Base-by-base conservation (phyloP, 2,888 invertebrate species). In the Rhagonycha lutea region DNA sequence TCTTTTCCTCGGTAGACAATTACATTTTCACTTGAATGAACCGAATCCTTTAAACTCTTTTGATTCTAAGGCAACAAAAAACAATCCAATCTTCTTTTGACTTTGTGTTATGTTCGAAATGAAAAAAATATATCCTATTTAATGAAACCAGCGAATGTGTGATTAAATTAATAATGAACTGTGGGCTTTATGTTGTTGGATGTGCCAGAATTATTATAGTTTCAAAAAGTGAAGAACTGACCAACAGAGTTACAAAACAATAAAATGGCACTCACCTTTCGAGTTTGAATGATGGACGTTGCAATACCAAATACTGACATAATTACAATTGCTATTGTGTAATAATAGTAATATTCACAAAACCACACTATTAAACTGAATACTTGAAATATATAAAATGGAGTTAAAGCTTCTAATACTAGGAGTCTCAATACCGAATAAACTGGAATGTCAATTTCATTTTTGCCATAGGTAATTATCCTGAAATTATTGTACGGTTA, bases 311-410 rank as follows among this genome's bases (percentile, higher is more conserved):
- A 92, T 24, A 93, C 91, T 0, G 96, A 95, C 94, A 97, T 96
- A 1, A 94, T 83, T 23, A 96, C 89, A 72, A 98, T 96, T 62
- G 96, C 96, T 14, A 93, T 89, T 23, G 97, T 96, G 86, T 97
- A 98, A 85, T 95, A 96, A 82, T 94, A 93, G 85, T 98, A 98
- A 70, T 94, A 91, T 85, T 98, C 98, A 0, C 93, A 90, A 69
- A 95, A 91, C 98, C 98, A 98, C 68, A 98, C 91, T 11, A 92
- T 90, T 78, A 96, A 94, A 61, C 97, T 97, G 89, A 97, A 96
- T 79, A 97, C 86, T 92, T 98, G 98, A 90, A 98, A 98, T 85
- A 98, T 93, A 89, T 98, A 98, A 89, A 98, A 98, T 5, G 98
- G 98, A 86, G 97, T 97, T 82, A 98, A 91, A n/a, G 95, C 94